These are phyloP conservation scores for Caenorhabditis drosophilae DNA, from an alignment of 2,888 invertebrate genomes.

Conservation along the genomic window DNA sequence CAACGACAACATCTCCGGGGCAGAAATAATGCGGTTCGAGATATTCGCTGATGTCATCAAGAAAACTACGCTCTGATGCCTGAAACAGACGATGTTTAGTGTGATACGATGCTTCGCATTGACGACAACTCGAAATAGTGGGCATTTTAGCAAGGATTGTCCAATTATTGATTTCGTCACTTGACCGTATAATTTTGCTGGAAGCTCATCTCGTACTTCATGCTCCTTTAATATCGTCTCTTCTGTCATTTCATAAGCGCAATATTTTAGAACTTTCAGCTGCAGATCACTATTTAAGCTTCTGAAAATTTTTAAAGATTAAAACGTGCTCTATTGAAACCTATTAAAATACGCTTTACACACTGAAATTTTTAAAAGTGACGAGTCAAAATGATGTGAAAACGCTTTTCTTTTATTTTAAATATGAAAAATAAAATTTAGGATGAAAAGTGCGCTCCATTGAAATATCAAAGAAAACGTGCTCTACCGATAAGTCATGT, in stretches of 20 bases:
- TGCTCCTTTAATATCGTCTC: conserved; percentile 39
- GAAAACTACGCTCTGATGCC: conserved; percentile 30
- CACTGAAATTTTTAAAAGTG: too few relatives aligned
- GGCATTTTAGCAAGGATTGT: conserved; percentile 16
- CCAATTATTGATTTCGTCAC: conserved; percentile 34
- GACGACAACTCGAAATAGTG: conserved; percentile 22
- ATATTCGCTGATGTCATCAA: conserved; percentile 20
- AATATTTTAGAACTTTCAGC: conserved; percentile 35
- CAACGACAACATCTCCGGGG: conserved; percentile 43
- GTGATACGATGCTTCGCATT: background rate
- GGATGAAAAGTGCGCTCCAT: too few relatives aligned
- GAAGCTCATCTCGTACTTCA: conserved; percentile 35
- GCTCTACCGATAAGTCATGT: conserved; percentile 49
- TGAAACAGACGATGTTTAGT: conserved; percentile 2
- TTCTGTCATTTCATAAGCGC: conserved; percentile 38
- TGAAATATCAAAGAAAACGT: background rate
- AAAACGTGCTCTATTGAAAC: too few relatives aligned
- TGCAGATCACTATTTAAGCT: conserved; percentile 23
- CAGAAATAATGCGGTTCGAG: conserved; percentile 34
- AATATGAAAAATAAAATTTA: too few relatives aligned
- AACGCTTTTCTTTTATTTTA: too few relatives aligned
- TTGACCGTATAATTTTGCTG: conserved; percentile 30
- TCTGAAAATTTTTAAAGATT: conserved; percentile 12
- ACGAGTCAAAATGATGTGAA: too few relatives aligned
- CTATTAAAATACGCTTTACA: too few relatives aligned